phyloP scores from a whole-genome alignment of 2,797 vertebrate species.

The Microcaecilia unicolor region DNA sequence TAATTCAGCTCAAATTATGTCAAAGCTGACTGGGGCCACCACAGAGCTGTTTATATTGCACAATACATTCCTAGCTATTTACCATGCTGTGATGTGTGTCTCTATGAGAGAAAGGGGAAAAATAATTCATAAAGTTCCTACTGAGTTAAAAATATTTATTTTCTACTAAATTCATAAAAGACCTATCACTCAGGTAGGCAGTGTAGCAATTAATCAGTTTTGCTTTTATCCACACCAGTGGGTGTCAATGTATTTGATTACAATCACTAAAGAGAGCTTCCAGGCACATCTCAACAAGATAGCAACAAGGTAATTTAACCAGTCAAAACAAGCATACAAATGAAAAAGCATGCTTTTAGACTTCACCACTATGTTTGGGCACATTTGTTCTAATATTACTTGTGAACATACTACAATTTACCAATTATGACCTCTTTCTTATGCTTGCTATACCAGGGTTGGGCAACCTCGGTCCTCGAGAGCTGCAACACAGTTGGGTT shows the following conservation, averaged over 20 bases:
- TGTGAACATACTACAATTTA: too few relatives aligned
- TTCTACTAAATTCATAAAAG: slow-evolving; percentile 1
- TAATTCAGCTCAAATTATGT: too few relatives aligned
- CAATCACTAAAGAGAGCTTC: slow-evolving; percentile 15
- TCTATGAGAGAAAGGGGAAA: slow-evolving; percentile 4
- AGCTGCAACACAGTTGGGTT: too few relatives aligned
- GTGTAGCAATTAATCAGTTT: slow-evolving; percentile 21
- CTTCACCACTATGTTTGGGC: too few relatives aligned
- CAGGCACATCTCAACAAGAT: slow-evolving; percentile 22
- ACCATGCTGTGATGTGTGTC: neutral
- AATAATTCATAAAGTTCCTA: slow-evolving; percentile 1
- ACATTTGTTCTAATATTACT: too few relatives aligned
- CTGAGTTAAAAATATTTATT: neutral
- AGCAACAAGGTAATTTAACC: slow-evolving; percentile 10
- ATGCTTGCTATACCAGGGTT: too few relatives aligned
- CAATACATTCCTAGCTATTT: neutral
- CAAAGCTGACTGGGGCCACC: neutral
- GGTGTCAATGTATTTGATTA: slow-evolving; percentile 12
- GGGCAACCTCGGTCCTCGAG: too few relatives aligned
- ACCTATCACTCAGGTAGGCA: slow-evolving; percentile 19
- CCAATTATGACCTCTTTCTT: too few relatives aligned
- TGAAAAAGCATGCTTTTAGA: too few relatives aligned
- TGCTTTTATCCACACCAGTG: slow-evolving; percentile 15
- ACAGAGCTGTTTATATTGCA: neutral
- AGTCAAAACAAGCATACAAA: slow-evolving; percentile 7